Evolutionary conservation across 2,113 vertebrate genomes (phyloP).

Genomic region (Ptilonorhynchus violaceus): DNA sequence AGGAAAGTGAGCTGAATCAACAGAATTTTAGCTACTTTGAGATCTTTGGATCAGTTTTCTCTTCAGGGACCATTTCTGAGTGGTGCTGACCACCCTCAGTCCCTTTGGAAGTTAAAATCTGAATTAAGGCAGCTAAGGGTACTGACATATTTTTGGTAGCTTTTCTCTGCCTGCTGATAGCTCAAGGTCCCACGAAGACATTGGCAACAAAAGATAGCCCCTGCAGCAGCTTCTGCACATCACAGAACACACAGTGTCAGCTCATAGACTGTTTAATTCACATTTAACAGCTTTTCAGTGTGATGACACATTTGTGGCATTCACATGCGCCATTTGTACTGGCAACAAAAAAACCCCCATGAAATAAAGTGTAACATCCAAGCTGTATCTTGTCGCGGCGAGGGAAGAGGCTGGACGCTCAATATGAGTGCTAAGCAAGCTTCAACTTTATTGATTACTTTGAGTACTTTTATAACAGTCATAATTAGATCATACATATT

Average conservation of each 20-base stretch:
- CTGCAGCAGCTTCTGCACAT: neutral
- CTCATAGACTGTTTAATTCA: neutral
- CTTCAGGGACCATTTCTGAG: neutral
- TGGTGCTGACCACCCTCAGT: fast-evolving
- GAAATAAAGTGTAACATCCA: neutral
- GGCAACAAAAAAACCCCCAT: neutral
- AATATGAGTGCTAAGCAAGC: too few relatives aligned
- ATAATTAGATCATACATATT: too few relatives aligned
- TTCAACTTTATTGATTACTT: too few relatives aligned
- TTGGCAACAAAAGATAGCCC: neutral
- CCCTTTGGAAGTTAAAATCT: neutral
- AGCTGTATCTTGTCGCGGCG: too few relatives aligned
- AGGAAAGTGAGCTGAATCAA: neutral
- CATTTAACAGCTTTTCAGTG: fast-evolving
- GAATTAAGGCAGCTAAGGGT: neutral
- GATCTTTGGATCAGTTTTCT: neutral
- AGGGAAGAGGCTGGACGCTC: too few relatives aligned
- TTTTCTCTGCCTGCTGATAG: neutral
- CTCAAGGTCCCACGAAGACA: neutral
- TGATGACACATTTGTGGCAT: neutral
- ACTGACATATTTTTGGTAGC: neutral
- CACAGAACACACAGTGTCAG: neutral
- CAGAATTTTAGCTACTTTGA: neutral
- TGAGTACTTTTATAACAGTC: too few relatives aligned
- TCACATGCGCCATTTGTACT: neutral